These are phyloP conservation scores for Dendrolimus pini DNA, from an alignment of 2,888 invertebrate genomes.

Conservation along the genomic window DNA sequence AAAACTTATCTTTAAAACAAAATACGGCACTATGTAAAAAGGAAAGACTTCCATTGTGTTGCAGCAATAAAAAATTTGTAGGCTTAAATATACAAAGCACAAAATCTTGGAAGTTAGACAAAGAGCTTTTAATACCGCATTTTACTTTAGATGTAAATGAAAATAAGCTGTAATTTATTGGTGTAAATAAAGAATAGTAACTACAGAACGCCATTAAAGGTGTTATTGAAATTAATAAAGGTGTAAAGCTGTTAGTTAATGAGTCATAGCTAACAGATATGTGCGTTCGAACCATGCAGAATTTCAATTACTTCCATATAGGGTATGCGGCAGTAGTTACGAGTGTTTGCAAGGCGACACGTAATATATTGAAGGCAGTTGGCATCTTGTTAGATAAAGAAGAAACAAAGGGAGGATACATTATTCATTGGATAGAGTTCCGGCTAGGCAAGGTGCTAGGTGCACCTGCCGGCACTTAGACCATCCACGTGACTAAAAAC, in stretches of 20 bases:
- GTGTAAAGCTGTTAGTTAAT: neutral
- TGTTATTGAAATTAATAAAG: neutral
- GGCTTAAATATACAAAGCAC: too few relatives aligned
- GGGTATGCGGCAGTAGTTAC: slow-evolving; percentile 9
- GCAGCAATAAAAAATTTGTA: too few relatives aligned
- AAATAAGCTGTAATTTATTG: neutral
- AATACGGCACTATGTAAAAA: too few relatives aligned
- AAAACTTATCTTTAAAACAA: too few relatives aligned
- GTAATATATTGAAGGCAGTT: slow-evolving; percentile 10
- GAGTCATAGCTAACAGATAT: slow-evolving; percentile 3
- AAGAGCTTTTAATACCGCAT: too few relatives aligned
- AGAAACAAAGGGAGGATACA: slow-evolving; percentile 48
- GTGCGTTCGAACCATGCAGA: slow-evolving; percentile 21
- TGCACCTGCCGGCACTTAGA: slow-evolving; percentile 43
- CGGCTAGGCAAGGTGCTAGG: slow-evolving; percentile 59
- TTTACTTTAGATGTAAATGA: neutral
- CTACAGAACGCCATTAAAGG: neutral
- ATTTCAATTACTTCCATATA: slow-evolving; percentile 43
- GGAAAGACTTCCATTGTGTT: too few relatives aligned
- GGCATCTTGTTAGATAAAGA: slow-evolving; percentile 17
- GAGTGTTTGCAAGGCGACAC: slow-evolving; percentile 6
- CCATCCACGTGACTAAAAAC: slow-evolving; percentile 1
- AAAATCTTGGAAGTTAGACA: too few relatives aligned
- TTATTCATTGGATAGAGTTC: slow-evolving; percentile 46
- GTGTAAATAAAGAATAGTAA: neutral